Conservation (phyloP, 2,888 invertebrate species). For the Aricia artaxerxes region DNA sequence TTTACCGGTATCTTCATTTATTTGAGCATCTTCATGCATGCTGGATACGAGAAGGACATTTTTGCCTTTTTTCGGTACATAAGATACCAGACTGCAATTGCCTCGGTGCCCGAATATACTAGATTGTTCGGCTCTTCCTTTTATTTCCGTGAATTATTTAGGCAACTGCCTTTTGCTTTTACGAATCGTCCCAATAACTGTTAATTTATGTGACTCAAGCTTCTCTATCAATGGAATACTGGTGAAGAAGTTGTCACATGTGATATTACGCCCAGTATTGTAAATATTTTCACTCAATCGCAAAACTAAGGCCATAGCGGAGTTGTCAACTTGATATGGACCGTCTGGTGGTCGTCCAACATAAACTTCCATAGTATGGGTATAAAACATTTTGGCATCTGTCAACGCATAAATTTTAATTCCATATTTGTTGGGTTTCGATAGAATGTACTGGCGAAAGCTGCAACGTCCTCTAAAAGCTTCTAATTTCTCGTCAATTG, state of each 20-base stretch:
- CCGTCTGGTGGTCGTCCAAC: constrained; percentile 33
- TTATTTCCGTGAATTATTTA: constrained; percentile 29
- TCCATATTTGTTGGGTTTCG: constrained; percentile 42
- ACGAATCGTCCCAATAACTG: constrained; percentile 32
- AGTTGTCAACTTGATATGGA: constrained; percentile 30
- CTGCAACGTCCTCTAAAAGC: constrained; percentile 39
- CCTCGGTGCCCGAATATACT: constrained; percentile 37
- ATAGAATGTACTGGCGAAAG: constrained; percentile 39
- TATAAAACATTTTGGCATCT: constrained; percentile 41
- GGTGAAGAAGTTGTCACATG: constrained; percentile 33
- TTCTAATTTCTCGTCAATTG: constrained; percentile 39
- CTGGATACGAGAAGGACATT: constrained; percentile 39
- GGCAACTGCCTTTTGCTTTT: constrained; percentile 36
- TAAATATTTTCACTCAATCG: constrained; percentile 32
- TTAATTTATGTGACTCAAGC: constrained; percentile 2
- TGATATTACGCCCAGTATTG: constrained; percentile 34
- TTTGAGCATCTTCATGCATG: constrained; percentile 34
- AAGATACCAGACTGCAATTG: constrained; percentile 39
- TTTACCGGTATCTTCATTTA: constrained; percentile 37
- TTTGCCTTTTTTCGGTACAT: constrained; percentile 40
- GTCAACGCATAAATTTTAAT: constrained; percentile 41
- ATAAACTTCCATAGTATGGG: constrained; percentile 38
- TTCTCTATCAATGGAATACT: constrained; percentile 28
- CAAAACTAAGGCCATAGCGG: constrained; percentile 32
- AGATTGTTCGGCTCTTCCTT: constrained; percentile 19